Evolutionary conservation across 2,113 vertebrate species (phyloP).

Genomic region (Megaceryle torquata): DNA sequence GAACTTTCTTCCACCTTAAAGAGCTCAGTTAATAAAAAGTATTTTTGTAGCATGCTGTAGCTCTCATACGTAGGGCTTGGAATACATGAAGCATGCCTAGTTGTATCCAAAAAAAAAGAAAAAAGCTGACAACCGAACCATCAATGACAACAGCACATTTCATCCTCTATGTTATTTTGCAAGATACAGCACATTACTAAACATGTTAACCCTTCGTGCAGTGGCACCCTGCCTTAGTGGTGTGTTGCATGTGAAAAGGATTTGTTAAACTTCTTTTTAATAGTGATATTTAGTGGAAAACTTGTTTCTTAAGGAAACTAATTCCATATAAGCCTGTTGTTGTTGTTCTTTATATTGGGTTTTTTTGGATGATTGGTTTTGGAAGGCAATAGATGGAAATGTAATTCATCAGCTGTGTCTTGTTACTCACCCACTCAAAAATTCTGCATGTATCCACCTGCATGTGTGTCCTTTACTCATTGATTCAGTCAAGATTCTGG

Average conservation of each 20-base stretch:
- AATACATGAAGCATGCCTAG: neutral
- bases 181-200: neutral
- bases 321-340: neutral
- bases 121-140: neutral
- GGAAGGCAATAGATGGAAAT: neutral
- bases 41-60: conserved; percentile 52
- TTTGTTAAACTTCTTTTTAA: neutral
- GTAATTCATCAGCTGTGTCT: neutral
- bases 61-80: neutral
- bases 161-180: neutral
- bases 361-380: neutral
- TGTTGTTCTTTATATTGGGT: neutral
- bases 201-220: neutral
- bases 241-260: neutral
- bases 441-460: neutral
- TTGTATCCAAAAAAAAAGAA: neutral
- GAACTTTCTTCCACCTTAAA: conserved; percentile 52
- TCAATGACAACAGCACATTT: neutral
- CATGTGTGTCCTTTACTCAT: neutral
- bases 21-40: conserved; percentile 44
- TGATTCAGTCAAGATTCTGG: neutral
- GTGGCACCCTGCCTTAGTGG: neutral
- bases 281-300: neutral
- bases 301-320: neutral
- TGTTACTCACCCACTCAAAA: neutral